Evolutionary conservation across 1,140 invertebrate species (phyloP).

Genomic region (Venustaconcha ellipsiformis): DNA sequence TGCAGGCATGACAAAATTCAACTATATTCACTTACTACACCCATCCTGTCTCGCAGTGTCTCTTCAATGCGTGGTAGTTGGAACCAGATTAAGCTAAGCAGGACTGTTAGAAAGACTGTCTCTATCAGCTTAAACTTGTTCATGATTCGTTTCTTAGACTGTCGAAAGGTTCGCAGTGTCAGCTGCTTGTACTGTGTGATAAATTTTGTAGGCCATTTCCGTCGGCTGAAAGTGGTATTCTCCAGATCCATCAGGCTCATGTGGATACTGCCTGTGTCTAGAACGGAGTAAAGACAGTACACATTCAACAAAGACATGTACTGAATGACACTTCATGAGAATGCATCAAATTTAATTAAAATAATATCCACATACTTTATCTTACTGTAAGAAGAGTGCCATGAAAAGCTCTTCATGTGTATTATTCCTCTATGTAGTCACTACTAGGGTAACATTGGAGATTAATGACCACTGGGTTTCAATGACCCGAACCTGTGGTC

Average conservation of each 20-base stretch:
- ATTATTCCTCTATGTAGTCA: too few species aligned
- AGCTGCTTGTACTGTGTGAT: slow-evolving; percentile 85
- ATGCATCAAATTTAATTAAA: too few species aligned
- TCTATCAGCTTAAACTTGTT: slow-evolving; percentile 87
- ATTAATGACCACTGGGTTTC: too few species aligned
- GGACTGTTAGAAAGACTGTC: slow-evolving; percentile 79
- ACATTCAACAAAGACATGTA: too few species aligned
- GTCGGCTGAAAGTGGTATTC: slow-evolving; percentile 11
- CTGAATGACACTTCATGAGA: too few species aligned
- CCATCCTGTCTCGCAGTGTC: slow-evolving; percentile 83
- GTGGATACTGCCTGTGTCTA: slow-evolving; percentile 37
- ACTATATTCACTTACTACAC: slow-evolving; percentile 73
- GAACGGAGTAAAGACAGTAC: neutral
- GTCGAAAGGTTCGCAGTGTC: slow-evolving; percentile 83
- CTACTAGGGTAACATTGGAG: too few species aligned
- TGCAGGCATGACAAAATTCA: too few species aligned
- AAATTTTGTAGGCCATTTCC: slow-evolving; percentile 83
- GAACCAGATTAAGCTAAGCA: slow-evolving; percentile 86
- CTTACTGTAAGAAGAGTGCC: too few species aligned
- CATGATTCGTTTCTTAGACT: slow-evolving; percentile 82
- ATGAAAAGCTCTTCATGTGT: too few species aligned
- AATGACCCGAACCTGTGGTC: too few species aligned
- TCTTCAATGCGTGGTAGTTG: slow-evolving; percentile 81
- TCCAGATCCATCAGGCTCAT: slow-evolving; percentile 42
- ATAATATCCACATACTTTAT: too few species aligned